Conservation (phyloP, 2,888 invertebrate species). For the Venusia cambrica region DNA sequence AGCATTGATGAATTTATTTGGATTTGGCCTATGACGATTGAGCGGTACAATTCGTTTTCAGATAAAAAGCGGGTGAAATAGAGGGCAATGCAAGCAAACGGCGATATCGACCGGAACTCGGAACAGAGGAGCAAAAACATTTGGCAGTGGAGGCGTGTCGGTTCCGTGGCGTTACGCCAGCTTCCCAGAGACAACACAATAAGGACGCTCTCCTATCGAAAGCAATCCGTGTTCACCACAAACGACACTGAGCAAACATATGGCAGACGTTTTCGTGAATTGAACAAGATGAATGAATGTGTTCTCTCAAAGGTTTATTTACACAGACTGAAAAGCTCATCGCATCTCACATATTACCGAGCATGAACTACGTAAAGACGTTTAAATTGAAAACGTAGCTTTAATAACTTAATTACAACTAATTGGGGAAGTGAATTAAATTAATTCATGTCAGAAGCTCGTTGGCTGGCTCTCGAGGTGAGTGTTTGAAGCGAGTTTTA, state of each 20-base stretch:
- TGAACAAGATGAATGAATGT: slow-evolving; percentile 18
- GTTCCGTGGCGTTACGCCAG: slow-evolving; percentile 63
- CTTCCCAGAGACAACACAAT: slow-evolving; percentile 67
- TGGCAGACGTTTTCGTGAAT: slow-evolving; percentile 10
- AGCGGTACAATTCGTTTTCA: slow-evolving; percentile 19
- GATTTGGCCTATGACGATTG: background rate
- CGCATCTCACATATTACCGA: slow-evolving; percentile 2
- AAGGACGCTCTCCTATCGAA: slow-evolving; percentile 64
- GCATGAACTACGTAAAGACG: slow-evolving; percentile 11
- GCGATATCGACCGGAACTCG: slow-evolving; percentile 59
- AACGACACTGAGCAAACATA: slow-evolving; percentile 44
- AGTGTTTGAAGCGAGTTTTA: slow-evolving; percentile 57
- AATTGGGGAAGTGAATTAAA: slow-evolving; percentile 37
- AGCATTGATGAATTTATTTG: slow-evolving; percentile 4
- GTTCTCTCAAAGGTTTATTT: slow-evolving; percentile 5
- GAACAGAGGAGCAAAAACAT: slow-evolving; percentile 52
- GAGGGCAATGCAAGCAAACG: slow-evolving; percentile 52
- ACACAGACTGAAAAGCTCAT: slow-evolving; percentile 4
- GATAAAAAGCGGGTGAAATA: slow-evolving; percentile 27
- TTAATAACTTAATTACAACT: slow-evolving; percentile 34
- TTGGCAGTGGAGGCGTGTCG: slow-evolving; percentile 49
- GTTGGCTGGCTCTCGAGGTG: slow-evolving; percentile 39
- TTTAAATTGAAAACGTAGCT: slow-evolving; percentile 28
- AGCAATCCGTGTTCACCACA: slow-evolving; percentile 66
- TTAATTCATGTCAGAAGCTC: slow-evolving; percentile 42